Evolutionary conservation across 1,140 invertebrate genomes (phyloP).

Genomic region (Leptinotarsa defecta): DNA sequence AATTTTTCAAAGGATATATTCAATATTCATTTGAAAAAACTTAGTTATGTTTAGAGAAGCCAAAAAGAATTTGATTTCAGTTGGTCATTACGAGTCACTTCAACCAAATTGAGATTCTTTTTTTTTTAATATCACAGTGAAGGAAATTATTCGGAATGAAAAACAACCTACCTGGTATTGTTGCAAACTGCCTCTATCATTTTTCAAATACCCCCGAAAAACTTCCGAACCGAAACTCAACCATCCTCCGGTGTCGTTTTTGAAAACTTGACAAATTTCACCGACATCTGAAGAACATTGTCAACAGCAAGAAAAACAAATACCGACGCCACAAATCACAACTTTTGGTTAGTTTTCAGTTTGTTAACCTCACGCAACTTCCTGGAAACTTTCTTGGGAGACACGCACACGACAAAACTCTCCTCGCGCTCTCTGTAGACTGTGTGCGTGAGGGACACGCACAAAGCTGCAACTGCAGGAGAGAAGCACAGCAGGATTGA

Average conservation of each 20-base stretch:
- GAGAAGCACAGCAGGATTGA: slow-evolving; percentile 24
- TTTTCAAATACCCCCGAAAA: slow-evolving; percentile 24
- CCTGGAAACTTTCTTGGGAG: neutral
- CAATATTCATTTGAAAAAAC: too few relatives aligned
- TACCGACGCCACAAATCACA: neutral
- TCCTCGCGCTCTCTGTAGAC: neutral
- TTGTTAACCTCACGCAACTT: slow-evolving; percentile 15
- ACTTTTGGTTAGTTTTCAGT: neutral
- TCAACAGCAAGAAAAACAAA: neutral
- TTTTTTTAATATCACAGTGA: neutral
- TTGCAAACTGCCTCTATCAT: slow-evolving; percentile 40
- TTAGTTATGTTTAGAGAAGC: too few relatives aligned
- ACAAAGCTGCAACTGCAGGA: slow-evolving; percentile 50
- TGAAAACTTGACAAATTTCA: neutral
- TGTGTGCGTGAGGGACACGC: slow-evolving; percentile 47
- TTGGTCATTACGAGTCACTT: too few relatives aligned
- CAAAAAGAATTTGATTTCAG: too few relatives aligned
- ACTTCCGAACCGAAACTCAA: slow-evolving; percentile 24
- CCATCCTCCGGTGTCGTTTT: neutral
- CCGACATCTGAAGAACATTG: slow-evolving; percentile 8
- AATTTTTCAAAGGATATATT: too few relatives aligned
- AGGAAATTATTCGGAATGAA: neutral
- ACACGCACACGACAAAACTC: neutral
- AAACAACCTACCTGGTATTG: slow-evolving; percentile 32
- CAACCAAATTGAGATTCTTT: too few relatives aligned